These are phyloP conservation scores for Cossypha polioptera DNA, from an alignment of 2,797 vertebrate genomes.

Conservation along the genomic window DNA sequence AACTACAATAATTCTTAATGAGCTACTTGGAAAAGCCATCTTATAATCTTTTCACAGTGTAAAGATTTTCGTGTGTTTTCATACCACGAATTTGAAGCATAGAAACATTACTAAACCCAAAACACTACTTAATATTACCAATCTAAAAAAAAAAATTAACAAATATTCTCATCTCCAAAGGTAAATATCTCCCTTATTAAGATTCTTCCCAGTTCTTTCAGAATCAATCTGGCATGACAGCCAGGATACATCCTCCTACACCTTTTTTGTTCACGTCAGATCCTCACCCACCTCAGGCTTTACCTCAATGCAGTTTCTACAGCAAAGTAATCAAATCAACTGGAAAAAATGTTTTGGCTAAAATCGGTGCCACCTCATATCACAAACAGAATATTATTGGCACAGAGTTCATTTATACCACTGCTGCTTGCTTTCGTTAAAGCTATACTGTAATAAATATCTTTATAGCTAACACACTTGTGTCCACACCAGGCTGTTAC, in stretches of 20 bases:
- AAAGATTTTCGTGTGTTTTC: not conserved
- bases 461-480: not conserved
- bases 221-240: not conserved
- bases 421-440: not conserved
- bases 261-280: not conserved
- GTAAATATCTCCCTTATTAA: not conserved
- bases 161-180: not conserved
- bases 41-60: not conserved
- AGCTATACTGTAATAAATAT: slow-evolving; percentile 14
- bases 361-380: not conserved
- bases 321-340: not conserved
- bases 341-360: not conserved
- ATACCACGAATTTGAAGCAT: not conserved
- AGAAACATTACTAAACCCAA: not conserved
- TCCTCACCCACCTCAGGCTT: not conserved
- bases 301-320: not conserved
- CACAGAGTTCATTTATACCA: not conserved
- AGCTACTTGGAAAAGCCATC: not conserved
- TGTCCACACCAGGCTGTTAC: slow-evolving; percentile 17
- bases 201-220: not conserved
- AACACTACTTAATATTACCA: not conserved
- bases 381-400: not conserved
- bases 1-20: not conserved
- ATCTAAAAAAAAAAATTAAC: accelerated
- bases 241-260: not conserved